Base-by-base conservation (phyloP, 2,113 vertebrate genomes). In the Ceyx cyanopectus region DNA sequence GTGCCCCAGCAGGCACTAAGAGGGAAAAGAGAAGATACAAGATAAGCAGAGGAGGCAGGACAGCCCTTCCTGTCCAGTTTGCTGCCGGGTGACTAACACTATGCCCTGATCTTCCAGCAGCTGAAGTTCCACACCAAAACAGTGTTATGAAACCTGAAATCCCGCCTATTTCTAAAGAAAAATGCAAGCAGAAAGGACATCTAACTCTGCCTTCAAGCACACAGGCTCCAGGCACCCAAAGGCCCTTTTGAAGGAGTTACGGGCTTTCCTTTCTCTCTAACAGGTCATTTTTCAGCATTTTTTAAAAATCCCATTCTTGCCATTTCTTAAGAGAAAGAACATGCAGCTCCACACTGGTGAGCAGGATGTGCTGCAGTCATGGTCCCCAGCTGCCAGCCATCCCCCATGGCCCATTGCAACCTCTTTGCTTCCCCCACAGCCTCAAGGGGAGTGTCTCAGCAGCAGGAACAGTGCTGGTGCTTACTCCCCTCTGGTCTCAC, bases 11-110 rank as follows among this genome's bases (percentile, higher is more conserved):
- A 0, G 20, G 22, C 12, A 30, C 37, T 7, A 12, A 19, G 29
- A 58, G 29, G 19, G 41, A 9, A 70, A 53, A 34, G 53, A 48
- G 46, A 74, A 87, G 69, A 12, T 63, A 24, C 32, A n/a, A 18
- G 22, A 5, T 24, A 18, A 30, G 51, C n/a, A 58, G 76, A 30
- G 15, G 5, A 29, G 27, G 18, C 18, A 76, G 77, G 81, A 67
- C 48, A 82, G 72, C 48, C 57, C 51, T 50, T 65, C 40, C 66
- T 37, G 37, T 37, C 37, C 18, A n/a, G 58, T 30, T 27, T 7
- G n/a, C 15, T 60, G 10, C 51, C 45, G 19, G 7, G 26, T 29
- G 40, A 30, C 4, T 29, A 54, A 61, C 0, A 0, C 72, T 26
- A 24, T 37, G 40, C 29, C 41, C 29, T 29, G 4, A 34, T 30